Evolutionary conservation across 2,888 invertebrate species (phyloP).

Genomic region (Tineola bisselliella): DNA sequence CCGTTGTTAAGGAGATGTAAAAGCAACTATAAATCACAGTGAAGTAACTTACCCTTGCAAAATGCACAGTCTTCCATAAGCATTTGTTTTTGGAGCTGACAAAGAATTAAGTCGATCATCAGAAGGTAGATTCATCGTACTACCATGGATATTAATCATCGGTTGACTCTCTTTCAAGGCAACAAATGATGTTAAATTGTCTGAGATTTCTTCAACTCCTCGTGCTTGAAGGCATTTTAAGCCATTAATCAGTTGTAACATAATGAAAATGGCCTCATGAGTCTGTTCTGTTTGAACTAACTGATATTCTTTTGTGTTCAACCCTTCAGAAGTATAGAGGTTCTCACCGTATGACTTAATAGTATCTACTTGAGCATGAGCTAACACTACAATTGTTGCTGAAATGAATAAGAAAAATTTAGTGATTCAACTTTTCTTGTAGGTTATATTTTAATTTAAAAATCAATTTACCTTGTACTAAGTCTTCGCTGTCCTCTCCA

Average conservation of each 20-base stretch:
- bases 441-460: too few relatives aligned
- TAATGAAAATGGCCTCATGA: conserved; percentile 78
- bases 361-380: conserved; percentile 79
- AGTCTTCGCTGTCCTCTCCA: conserved; percentile 69
- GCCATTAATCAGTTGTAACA: conserved; percentile 83
- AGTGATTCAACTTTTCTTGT: too few relatives aligned
- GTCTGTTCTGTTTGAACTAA: conserved; percentile 58
- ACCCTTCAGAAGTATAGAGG: conserved; percentile 65
- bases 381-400: conserved; percentile 82
- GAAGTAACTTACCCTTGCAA: conserved; percentile 74
- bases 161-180: conserved; percentile 70
- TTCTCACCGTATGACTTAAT: conserved; percentile 74
- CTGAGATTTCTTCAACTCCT: conserved; percentile 81
- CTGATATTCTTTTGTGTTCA: conserved; percentile 49
- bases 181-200: conserved; percentile 76
- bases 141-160: conserved; percentile 27
- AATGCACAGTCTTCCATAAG: conserved; percentile 74
- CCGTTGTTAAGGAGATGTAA: too few relatives aligned
- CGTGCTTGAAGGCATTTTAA: conserved; percentile 84
- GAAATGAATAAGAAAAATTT: conserved; percentile 25
- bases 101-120: conserved; percentile 55
- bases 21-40: background rate
- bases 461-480: conserved; percentile 79
- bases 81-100: conserved; percentile 58
- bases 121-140: conserved; percentile 32